Evolutionary conservation across 2,888 invertebrate genomes (phyloP).

Genomic region (Ditula angustiorana): DNA sequence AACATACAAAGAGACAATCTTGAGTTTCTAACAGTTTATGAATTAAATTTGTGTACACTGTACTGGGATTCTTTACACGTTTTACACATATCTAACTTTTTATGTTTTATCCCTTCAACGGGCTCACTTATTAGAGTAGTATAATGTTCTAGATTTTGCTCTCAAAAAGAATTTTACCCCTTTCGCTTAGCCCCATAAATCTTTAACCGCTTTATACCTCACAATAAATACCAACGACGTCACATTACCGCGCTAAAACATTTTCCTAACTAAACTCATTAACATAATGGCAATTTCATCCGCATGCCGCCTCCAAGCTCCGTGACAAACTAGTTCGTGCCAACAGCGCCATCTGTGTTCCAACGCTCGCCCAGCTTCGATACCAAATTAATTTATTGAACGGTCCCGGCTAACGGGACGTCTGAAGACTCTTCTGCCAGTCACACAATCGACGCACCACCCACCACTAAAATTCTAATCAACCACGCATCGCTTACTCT

Average conservation of each 20-base stretch:
- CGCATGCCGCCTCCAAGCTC: constrained; percentile 9
- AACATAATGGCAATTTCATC: constrained; percentile 27
- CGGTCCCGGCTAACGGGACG: constrained; percentile 75
- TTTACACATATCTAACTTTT: too few relatives aligned
- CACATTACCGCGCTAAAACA: constrained; percentile 22
- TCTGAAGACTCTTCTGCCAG: constrained; percentile 78
- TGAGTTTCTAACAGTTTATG: too few relatives aligned
- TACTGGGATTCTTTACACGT: too few relatives aligned
- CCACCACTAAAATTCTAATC: constrained; percentile 48
- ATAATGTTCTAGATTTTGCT: too few relatives aligned
- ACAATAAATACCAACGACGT: constrained; percentile 12
- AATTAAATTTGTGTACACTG: too few relatives aligned
- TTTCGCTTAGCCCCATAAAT: background rate
- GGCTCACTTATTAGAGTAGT: too few relatives aligned
- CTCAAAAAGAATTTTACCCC: too few relatives aligned
- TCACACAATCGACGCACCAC: constrained; percentile 61
- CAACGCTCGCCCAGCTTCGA: background rate
- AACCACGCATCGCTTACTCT: constrained; percentile 21
- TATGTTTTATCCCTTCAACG: too few relatives aligned
- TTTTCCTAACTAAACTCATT: constrained; percentile 28
- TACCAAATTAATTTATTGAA: constrained; percentile 79
- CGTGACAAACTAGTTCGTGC: constrained; percentile 21
- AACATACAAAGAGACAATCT: too few relatives aligned
- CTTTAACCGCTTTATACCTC: background rate
- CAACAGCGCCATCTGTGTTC: constrained; percentile 40